Percentiles rank a stretch among this genome's conserved stretches.
Conservation (phyloP, 1,140 invertebrate species). For the Triops cancriformis region DNA sequence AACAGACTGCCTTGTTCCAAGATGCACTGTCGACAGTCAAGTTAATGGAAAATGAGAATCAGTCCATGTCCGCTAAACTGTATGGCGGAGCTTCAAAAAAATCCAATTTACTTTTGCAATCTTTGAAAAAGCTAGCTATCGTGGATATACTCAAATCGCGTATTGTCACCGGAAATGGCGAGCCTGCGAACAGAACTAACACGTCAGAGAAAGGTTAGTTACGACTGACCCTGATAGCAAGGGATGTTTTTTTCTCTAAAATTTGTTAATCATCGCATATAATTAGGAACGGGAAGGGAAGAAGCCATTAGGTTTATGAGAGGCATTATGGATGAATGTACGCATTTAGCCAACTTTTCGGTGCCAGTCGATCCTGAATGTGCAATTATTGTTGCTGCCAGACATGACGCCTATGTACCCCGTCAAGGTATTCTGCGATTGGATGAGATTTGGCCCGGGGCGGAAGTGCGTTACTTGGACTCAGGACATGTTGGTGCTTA, state of each 20-base stretch:
- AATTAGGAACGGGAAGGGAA: slow-evolving; percentile 30
- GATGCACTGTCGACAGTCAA: neutral
- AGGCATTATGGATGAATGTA: slow-evolving; percentile 97
- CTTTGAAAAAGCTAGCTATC: neutral
- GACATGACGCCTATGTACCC: slow-evolving; percentile 87
- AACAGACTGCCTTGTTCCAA: neutral
- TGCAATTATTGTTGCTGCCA: slow-evolving; percentile 75
- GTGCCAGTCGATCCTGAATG: slow-evolving; percentile 69
- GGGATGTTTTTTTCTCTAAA: neutral
- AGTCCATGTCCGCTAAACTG: neutral
- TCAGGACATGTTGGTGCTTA: slow-evolving; percentile 86
- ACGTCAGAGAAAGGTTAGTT: neutral
- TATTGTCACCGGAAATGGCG: neutral
- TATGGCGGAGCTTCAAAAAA: neutral
- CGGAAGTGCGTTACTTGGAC: slow-evolving; percentile 74
- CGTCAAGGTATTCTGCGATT: slow-evolving; percentile 68
- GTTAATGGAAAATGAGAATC: neutral
- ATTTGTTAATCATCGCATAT: neutral
- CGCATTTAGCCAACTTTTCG: slow-evolving; percentile 88
- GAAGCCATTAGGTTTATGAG: slow-evolving; percentile 90
- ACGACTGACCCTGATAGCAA: neutral
- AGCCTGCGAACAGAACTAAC: neutral
- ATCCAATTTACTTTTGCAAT: neutral
- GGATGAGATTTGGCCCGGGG: slow-evolving; percentile 84
- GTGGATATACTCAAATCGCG: neutral